Conservation (phyloP, 2,113 vertebrate species). For the Plecturocebus donacophilus region DNA sequence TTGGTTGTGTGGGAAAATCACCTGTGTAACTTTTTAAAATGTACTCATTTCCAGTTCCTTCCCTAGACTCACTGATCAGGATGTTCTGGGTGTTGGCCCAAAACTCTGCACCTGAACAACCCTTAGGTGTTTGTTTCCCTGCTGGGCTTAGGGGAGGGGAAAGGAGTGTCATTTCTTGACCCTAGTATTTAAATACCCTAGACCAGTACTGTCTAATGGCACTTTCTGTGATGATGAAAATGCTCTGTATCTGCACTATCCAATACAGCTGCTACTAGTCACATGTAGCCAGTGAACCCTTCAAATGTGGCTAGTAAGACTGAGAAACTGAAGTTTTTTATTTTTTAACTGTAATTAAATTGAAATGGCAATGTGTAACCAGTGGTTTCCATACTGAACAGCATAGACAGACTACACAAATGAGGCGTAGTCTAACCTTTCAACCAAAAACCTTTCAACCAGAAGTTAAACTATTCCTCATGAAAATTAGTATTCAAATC, state of each 20-base stretch:
- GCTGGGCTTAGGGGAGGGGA: too few species aligned
- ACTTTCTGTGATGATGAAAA: not conserved
- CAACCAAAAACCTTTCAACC: not conserved
- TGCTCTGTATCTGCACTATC: fast-evolving
- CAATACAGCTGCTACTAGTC: not conserved
- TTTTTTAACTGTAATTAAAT: not conserved
- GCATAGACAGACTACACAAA: not conserved
- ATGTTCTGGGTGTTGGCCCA: not conserved
- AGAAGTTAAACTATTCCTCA: not conserved
- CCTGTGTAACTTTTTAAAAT: not conserved
- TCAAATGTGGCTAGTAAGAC: not conserved
- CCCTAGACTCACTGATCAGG: not conserved
- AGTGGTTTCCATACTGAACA: not conserved
- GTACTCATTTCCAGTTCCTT: not conserved
- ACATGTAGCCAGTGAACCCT: fast-evolving
- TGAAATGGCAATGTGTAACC: not conserved
- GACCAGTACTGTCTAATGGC: not conserved
- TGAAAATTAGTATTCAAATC: not conserved
- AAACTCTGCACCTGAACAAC: not conserved
- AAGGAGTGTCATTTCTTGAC: not conserved
- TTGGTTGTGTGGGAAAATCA: not conserved
- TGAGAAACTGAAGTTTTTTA: not conserved
- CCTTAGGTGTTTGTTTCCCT: not conserved
- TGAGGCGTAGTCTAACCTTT: not conserved
- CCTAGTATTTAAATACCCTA: not conserved